Evolutionary conservation across 2,888 invertebrate species (phyloP).

Genomic region (Norana najaformis): DNA sequence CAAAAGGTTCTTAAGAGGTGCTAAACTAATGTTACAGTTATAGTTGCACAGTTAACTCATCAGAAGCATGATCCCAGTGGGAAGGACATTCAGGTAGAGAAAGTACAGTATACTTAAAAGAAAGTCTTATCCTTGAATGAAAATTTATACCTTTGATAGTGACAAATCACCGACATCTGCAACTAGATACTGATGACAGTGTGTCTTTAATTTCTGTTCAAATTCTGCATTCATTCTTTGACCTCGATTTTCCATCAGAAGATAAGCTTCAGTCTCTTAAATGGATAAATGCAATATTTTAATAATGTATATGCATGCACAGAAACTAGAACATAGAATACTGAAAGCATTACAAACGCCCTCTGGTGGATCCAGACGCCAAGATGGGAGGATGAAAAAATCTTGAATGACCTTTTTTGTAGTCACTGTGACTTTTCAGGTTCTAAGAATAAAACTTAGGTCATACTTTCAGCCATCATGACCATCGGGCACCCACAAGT

Average conservation of each 20-base stretch:
- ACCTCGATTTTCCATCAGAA: slow-evolving; percentile 29
- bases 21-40: neutral
- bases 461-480: no score
- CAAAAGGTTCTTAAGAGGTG: no score
- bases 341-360: no score
- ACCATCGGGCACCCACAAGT: no score
- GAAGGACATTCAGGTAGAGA: neutral
- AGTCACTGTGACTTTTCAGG: no score
- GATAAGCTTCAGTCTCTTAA: slow-evolving; percentile 31
- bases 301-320: neutral
- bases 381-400: no score
- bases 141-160: neutral
- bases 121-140: neutral
- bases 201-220: slow-evolving; percentile 24
- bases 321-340: no score
- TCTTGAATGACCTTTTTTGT: no score
- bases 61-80: neutral
- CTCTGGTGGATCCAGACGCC: no score
- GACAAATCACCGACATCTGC: slow-evolving; percentile 7
- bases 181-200: slow-evolving; percentile 2
- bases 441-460: no score
- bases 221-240: slow-evolving; percentile 21
- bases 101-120: neutral
- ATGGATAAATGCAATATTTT: neutral
- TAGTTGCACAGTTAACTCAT: neutral